Evolutionary conservation across 2,888 invertebrate species (phyloP).

Genomic region (Epinotia demarniana): DNA sequence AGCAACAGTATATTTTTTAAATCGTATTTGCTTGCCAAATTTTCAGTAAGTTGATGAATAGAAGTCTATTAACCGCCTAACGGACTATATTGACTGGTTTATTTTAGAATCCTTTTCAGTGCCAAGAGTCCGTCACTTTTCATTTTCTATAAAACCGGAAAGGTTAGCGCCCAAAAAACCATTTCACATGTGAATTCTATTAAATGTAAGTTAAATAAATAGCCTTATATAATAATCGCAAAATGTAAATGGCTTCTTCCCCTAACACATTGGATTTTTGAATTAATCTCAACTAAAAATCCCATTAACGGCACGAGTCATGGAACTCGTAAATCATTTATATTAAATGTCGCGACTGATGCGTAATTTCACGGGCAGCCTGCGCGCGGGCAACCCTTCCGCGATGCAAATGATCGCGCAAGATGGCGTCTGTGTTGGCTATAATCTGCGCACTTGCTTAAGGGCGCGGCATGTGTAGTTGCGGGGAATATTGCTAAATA

Average conservation of each 20-base stretch:
- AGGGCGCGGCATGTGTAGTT: constrained; percentile 9
- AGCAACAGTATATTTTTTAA: background rate
- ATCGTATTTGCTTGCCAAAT: background rate
- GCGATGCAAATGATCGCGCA: constrained; percentile 36
- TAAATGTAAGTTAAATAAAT: no score
- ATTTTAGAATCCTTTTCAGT: background rate
- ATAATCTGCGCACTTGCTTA: constrained; percentile 1
- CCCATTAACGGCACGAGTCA: constrained; percentile 35
- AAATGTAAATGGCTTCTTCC: constrained; percentile 1
- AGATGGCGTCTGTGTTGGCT: constrained; percentile 22
- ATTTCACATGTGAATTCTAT: no score
- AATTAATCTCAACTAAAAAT: constrained; percentile 39
- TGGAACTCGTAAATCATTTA: constrained; percentile 37
- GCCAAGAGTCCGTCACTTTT: background rate
- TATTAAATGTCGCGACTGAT: constrained; percentile 33
- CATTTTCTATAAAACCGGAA: no score
- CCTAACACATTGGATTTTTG: constrained; percentile 26
- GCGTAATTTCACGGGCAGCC: constrained; percentile 42
- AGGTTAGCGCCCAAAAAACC: no score
- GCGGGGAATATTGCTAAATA: no score
- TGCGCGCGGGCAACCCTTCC: constrained; percentile 41
- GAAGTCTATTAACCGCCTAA: no score
- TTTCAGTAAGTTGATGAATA: background rate
- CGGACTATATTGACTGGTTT: background rate
- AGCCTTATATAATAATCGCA: background rate